Base-by-base conservation (phyloP, 2,113 vertebrate genomes). In the Seriola aureovittata region DNA sequence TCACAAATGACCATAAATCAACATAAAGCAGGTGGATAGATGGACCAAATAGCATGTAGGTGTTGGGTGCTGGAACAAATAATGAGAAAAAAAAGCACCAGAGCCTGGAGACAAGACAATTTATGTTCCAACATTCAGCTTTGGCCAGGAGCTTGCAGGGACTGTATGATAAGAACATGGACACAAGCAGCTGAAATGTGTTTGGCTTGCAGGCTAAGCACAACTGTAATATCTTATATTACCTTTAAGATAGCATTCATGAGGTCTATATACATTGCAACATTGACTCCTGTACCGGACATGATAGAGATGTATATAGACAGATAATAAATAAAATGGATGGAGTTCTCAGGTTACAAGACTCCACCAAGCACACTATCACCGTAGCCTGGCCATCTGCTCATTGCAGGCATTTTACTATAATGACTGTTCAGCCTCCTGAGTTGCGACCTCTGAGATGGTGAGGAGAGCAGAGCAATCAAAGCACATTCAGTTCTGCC, bases 401-500 rank as follows among this genome's bases (percentile, higher is more conserved):
- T 83, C 84, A 78, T 76, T 85, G 78, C 80, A 84, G 78, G 67
- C 71, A 69, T 82, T 76, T 67, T 64, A 48, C 52, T 68, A 40
- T 68, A 75, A 84, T 79, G 80, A 79, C 84, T 70, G 44, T 55
- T 60, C 65, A 71, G 69, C 65, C 84, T 84, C 84, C 67, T 19
- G 84, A 87, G 84, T 80, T 50, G 67, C 21, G 80, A 88, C 82
- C 84, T 92, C 85, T 66, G 84, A 81, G 85, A 88, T 66, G 62
- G 46, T 19, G 70, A 73, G 38, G 77, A 82, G 85, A 85, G 34
- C 58, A 74, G 78, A 85, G 83, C 85, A 89, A 94, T 92, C 89
- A 90, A 78, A 84, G 81, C 66, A 11, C 79, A 89, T 88, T 88
- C 82, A 84, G 40, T 82, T 80, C 68, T 78, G 85, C 75, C 64